Percentiles rank a stretch among this genome's conserved stretches.
Conservation (phyloP, 2,888 invertebrate species). For the Conchocele bisecta region DNA sequence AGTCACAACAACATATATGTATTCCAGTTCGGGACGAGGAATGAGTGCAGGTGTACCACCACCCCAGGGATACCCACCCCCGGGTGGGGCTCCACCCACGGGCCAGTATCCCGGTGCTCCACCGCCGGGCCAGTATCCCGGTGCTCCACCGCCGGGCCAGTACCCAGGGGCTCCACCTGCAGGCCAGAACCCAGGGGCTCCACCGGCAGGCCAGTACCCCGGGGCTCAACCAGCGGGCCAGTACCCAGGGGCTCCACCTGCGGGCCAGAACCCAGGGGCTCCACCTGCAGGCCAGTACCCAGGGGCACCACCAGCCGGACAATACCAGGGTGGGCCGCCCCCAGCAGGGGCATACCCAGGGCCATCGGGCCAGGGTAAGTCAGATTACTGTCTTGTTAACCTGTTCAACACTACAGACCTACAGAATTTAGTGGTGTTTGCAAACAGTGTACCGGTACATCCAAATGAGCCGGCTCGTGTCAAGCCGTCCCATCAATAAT, state of each 20-base stretch:
- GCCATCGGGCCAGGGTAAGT: not conserved
- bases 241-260: conserved; percentile 27
- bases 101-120: conserved; percentile 34
- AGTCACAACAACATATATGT: too few relatives aligned
- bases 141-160: conserved; percentile 20
- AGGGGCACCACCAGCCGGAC: conserved; percentile 31
- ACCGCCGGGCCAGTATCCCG: conserved; percentile 33
- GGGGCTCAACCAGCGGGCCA: conserved; percentile 30
- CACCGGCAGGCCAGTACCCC: conserved; percentile 35
- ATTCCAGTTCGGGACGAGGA: too few relatives aligned
- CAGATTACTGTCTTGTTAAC: too few relatives aligned
- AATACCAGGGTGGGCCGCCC: conserved; percentile 33
- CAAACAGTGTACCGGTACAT: too few relatives aligned
- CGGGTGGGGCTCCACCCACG: conserved; percentile 22
- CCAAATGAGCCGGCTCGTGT: too few relatives aligned
- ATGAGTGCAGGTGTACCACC: conserved; percentile 9
- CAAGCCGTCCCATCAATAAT: too few relatives aligned
- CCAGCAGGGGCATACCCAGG: conserved; percentile 24
- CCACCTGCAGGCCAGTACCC: conserved; percentile 47
- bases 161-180: conserved; percentile 35
- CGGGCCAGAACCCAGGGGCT: conserved; percentile 18
- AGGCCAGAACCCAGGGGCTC: conserved; percentile 36
- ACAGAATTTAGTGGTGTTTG: too few relatives aligned
- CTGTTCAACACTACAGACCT: too few relatives aligned
- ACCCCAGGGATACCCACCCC: conserved; percentile 3